These are phyloP conservation scores for Therioaphis trifolii DNA, from an alignment of 2,888 invertebrate species.

Conservation along the genomic window DNA sequence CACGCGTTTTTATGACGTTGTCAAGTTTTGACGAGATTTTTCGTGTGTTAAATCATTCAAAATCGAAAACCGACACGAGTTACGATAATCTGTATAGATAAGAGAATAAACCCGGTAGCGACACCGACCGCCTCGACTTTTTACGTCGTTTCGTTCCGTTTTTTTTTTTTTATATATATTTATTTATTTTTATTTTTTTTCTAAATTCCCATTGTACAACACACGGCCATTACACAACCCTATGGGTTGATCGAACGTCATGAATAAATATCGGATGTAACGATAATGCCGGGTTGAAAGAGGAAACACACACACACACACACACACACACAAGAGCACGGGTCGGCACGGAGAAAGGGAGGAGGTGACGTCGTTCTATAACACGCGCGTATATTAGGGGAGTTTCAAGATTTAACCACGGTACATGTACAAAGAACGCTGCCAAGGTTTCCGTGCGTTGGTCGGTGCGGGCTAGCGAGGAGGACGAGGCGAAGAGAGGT, in stretches of 20 bases:
- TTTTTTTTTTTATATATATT: neutral
- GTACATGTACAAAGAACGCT: neutral
- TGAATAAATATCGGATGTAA: slow-evolving; percentile 54
- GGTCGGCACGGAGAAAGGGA: too few relatives aligned
- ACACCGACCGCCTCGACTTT: too few relatives aligned
- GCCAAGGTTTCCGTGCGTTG: neutral
- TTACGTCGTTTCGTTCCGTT: too few relatives aligned
- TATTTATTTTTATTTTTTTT: neutral
- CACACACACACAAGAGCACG: neutral
- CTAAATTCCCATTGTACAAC: neutral
- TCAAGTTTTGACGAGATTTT: too few relatives aligned
- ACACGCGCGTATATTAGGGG: slow-evolving; percentile 3
- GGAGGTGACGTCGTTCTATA: neutral
- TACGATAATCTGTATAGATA: too few relatives aligned
- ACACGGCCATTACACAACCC: too few relatives aligned
- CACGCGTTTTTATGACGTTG: too few relatives aligned
- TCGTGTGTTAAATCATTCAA: too few relatives aligned
- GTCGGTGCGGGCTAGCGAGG: neutral
- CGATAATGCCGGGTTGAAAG: slow-evolving; percentile 1
- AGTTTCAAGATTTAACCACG: neutral
- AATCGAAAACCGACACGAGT: too few relatives aligned
- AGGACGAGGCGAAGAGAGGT: too few relatives aligned
- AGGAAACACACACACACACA: neutral
- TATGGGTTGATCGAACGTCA: slow-evolving; percentile 19
- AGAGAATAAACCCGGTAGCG: too few relatives aligned